phyloP scores from a whole-genome alignment of 1,140 invertebrate genomes.

The Drosophila prosaltans region DNA sequence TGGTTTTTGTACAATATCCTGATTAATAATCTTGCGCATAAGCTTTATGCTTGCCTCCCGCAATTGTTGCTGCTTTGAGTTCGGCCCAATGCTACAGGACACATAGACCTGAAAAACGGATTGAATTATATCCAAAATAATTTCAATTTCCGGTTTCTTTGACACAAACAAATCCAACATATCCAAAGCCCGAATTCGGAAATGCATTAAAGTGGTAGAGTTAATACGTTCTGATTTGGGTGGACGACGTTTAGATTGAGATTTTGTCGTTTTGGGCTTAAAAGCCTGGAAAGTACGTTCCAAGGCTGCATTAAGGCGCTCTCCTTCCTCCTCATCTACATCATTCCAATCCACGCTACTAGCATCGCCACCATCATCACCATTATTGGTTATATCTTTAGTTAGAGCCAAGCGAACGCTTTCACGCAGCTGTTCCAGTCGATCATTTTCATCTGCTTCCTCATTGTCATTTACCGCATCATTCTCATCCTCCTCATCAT shows the following conservation, averaged over 20 bases:
- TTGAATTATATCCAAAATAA: slow-evolving; percentile 36
- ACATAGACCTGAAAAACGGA: slow-evolving; percentile 38
- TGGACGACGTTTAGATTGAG: slow-evolving; percentile 38
- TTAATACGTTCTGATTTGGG: slow-evolving; percentile 63
- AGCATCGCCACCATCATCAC: slow-evolving; percentile 21
- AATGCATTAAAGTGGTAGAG: slow-evolving; percentile 53
- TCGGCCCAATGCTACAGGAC: neutral
- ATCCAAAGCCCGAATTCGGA: slow-evolving; percentile 57
- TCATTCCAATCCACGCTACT: slow-evolving; percentile 89
- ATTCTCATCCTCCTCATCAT: slow-evolving; percentile 16
- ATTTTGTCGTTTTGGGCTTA: slow-evolving; percentile 66
- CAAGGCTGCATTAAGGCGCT: slow-evolving; percentile 88
- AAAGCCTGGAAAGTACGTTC: slow-evolving; percentile 88
- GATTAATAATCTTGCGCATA: slow-evolving; percentile 34
- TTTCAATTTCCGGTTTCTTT: slow-evolving; percentile 32
- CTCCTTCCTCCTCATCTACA: slow-evolving; percentile 89
- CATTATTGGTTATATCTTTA: slow-evolving; percentile 23
- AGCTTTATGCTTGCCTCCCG: slow-evolving; percentile 49
- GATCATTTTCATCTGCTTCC: slow-evolving; percentile 24
- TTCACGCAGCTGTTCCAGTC: slow-evolving; percentile 51
- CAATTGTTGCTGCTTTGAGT: slow-evolving; percentile 40
- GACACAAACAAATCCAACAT: slow-evolving; percentile 43
- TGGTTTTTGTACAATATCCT: slow-evolving; percentile 13
- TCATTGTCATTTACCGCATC: slow-evolving; percentile 7
- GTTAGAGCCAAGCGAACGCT: slow-evolving; percentile 51